These are phyloP conservation scores for Ceratitis capitata DNA, from an alignment of 1,140 invertebrate species.

Conservation along the genomic window DNA sequence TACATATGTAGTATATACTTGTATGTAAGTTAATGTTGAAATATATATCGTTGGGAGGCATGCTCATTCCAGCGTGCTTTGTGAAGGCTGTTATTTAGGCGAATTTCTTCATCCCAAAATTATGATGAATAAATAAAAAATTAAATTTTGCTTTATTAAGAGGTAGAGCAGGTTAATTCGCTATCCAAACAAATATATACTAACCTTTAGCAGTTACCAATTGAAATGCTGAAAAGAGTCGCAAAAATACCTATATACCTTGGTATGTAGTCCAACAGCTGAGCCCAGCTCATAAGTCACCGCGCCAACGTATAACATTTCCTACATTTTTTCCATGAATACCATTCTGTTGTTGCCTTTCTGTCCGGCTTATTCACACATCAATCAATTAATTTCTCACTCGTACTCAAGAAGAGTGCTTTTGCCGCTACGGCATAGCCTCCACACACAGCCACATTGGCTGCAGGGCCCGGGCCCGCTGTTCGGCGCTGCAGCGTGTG, in stretches of 20 bases:
- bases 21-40: too few relatives aligned
- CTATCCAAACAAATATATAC: background rate
- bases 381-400: conserved; percentile 37
- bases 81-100: too few relatives aligned
- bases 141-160: too few relatives aligned
- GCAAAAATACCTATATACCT: too few relatives aligned
- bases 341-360: background rate
- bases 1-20: too few relatives aligned
- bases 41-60: too few relatives aligned
- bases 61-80: too few relatives aligned
- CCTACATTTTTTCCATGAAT: conserved; percentile 31
- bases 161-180: too few relatives aligned
- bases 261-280: background rate
- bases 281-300: conserved; percentile 30
- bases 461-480: background rate
- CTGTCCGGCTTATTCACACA: conserved; percentile 21
- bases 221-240: background rate
- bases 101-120: too few relatives aligned
- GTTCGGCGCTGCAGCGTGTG: background rate
- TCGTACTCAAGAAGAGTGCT: background rate
- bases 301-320: background rate
- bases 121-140: too few relatives aligned
- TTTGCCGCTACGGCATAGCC: background rate
- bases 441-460: background rate
- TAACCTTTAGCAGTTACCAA: background rate